Conservation (phyloP, 2,888 invertebrate genomes). For the Stegana nigrithorax region DNA sequence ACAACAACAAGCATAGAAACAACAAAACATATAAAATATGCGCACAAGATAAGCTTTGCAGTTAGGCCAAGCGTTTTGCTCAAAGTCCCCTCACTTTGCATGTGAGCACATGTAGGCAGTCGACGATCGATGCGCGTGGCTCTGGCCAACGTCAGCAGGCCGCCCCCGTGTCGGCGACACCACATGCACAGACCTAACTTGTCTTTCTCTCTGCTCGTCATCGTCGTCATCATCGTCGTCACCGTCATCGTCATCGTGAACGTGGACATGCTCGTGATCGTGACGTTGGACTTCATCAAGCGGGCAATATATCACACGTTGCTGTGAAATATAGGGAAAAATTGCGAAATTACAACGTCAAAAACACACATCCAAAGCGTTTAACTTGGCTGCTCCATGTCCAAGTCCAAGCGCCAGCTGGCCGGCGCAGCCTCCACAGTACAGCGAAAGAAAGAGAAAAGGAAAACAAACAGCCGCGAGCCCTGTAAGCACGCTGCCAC, state of each 20-base stretch:
- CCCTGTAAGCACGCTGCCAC: slow-evolving; percentile 38
- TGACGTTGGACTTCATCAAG: slow-evolving; percentile 7
- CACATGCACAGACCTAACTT: too few relatives aligned
- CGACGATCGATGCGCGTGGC: too few relatives aligned
- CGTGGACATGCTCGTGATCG: background rate
- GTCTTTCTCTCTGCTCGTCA: too few relatives aligned
- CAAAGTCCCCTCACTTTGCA: slow-evolving; percentile 33
- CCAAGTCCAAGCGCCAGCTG: too few relatives aligned
- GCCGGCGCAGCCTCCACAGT: too few relatives aligned
- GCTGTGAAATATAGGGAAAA: slow-evolving; percentile 41
- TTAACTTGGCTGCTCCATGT: slow-evolving; percentile 43
- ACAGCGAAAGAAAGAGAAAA: too few relatives aligned
- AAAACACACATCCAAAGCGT: slow-evolving; percentile 21
- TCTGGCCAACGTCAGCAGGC: too few relatives aligned
- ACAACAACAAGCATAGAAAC: background rate
- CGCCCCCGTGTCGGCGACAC: too few relatives aligned
- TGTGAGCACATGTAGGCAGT: too few relatives aligned
- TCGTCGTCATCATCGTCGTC: background rate
- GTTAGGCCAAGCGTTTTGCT: background rate
- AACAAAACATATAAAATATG: background rate
- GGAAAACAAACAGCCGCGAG: slow-evolving; percentile 52
- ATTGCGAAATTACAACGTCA: slow-evolving; percentile 46
- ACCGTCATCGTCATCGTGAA: background rate
- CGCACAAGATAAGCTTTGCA: slow-evolving; percentile 27
- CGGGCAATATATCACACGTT: slow-evolving; percentile 9